Base-by-base conservation (phyloP, 2,797 vertebrate species). In the Enteromius argenteus region DNA sequence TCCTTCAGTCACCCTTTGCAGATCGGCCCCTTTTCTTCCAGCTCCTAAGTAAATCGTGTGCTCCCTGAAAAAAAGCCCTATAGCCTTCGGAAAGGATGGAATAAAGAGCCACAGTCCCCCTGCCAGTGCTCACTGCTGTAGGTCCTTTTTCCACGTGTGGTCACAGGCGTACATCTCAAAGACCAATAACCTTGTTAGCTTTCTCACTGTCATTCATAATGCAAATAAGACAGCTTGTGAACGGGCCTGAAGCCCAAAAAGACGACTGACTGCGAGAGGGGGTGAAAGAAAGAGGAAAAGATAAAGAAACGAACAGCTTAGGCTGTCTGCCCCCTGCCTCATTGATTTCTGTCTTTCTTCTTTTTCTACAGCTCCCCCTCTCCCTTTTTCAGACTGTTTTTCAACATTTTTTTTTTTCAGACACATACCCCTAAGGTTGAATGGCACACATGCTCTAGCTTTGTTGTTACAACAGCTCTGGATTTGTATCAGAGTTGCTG, bases 161-260 rank as follows among this genome's bases (percentile, higher is more conserved):
- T 96, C 96, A 96, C 95, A 94, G 94, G 95, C 95, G 93, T 93
- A 92, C 92, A 92, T 94, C 95, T 96, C 95, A 95, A 95, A 96
- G 94, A 95, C 96, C 96, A 96, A 94, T 96, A 96, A 96, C 96
- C 96, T 97, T 94, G 94, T 96, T 96, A 96, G 96, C 94, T 95
- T 92, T 95, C 93, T 95, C 95, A 94, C 96, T 95, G 96, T 96
- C 95, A 96, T 95, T 97, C 96, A 96, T 92, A 95, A 96, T 94
- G 94, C 94, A 96, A 96, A 96, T 94, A 93, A 96, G 96, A 96
- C 95, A 96, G 96, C 94, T 92, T 96, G 95, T 94, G 89, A 95
- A 94, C 95, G 95, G 96, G 96, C 96, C 93, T 93, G 92, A 93
- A 94, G 96, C 95, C 93, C 91, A 86, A 92, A 92, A 84, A 79